Base-by-base conservation (phyloP, 2,797 vertebrate species). In the Enoplosus armatus region DNA sequence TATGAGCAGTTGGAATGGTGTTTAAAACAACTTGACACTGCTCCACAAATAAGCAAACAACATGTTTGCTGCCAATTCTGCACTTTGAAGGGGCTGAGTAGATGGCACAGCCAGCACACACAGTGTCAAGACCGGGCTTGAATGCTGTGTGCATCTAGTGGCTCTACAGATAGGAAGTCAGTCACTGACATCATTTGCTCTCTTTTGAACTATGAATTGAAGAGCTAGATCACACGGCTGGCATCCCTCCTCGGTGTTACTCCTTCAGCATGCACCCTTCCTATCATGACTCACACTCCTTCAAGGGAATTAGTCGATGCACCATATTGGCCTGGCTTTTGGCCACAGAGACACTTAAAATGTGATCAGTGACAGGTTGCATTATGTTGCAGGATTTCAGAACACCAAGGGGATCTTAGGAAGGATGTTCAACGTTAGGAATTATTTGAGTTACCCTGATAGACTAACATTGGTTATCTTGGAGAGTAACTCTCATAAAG, bases 201-300 rank as follows among this genome's bases (percentile, higher is more conserved):
- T 73, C 73, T 70, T 89, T 81, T 88, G 88, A 89, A 79, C 66
- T 73, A 33, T 62, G 45, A 82, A 63, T 72, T 77, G 82, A 87
- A 66, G 79, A 78, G 81, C 72, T 5, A 53, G 68, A 90, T 92
- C 81, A 82, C 85, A 83, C 59, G 29, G 47, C 79, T 85, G 84
- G 79, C 85, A 64, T 65, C 68, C 50, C 20, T 80, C 73, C 60
- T 43, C 8, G 0, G 55, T 33, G 50, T 58, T 53, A 27, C 59
- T 74, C 66, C 68, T 67, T 75, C 55, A 67, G 11, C 31, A 14
- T 7, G 33, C 64, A 65, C 61, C 59, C 58, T 60, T 64, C 62
- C 26, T 59, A 80, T 73, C 61, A 24, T 72, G 79, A 84, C 72
- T 89, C 79, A 43, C 80, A 60, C 65, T 75, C 59, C 64, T 84